Evolutionary conservation across 2,113 vertebrate species (phyloP).

Genomic region (Odocoileus hemionus): DNA sequence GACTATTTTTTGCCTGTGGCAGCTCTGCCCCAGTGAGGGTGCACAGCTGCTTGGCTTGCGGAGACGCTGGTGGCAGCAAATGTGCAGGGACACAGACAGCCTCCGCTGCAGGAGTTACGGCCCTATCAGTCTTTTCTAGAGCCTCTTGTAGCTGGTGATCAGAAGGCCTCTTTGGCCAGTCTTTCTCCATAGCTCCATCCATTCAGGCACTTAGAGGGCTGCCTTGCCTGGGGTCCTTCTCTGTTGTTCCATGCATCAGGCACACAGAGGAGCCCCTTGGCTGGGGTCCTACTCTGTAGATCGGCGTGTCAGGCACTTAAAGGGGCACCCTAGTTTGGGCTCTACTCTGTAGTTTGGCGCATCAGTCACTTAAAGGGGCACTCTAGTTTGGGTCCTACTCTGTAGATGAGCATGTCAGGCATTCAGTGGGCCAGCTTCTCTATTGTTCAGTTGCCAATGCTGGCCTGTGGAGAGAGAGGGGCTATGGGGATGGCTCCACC

Average conservation of each 20-base stretch:
- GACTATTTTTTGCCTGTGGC: neutral
- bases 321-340: neutral
- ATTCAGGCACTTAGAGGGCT: neutral
- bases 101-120: neutral
- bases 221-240: neutral
- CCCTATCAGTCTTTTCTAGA: neutral
- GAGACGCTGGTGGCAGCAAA: neutral
- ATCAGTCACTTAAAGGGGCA: neutral
- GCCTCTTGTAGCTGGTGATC: neutral
- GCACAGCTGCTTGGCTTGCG: neutral
- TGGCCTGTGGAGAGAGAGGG: neutral
- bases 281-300: neutral
- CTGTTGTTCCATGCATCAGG: neutral
- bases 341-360: neutral
- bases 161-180: neutral
- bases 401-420: rapidly evolving
- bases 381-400: neutral
- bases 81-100: neutral
- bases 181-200: neutral
- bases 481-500: neutral
- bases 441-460: rapidly evolving
- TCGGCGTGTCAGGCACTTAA: rapidly evolving
- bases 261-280: neutral
- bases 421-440: neutral
- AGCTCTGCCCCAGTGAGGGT: neutral